Evolutionary conservation across 2,797 vertebrate species (phyloP).

Genomic region (Dromococcyx pavoninus): DNA sequence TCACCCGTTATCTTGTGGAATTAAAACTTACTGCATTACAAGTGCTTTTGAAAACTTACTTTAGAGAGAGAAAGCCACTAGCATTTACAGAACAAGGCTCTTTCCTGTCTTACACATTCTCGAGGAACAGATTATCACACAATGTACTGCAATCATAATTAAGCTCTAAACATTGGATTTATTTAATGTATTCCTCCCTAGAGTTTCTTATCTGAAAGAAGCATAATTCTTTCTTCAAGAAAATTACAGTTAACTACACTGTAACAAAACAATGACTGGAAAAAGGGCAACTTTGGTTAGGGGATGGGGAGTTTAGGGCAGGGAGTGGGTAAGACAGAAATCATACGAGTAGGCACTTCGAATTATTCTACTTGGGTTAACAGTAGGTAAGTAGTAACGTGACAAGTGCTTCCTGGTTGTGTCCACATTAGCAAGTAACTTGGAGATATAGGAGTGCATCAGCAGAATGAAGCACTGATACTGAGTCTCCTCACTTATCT

Average conservation of each 20-base stretch:
- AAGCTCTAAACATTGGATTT: constrained; percentile 2
- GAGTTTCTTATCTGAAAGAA: constrained; percentile 32
- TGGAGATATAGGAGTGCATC: not conserved
- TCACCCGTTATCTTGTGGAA: constrained; percentile 44
- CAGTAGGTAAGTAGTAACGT: not conserved
- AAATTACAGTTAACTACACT: constrained; percentile 20
- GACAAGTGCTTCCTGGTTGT: not conserved
- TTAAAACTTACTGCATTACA: constrained; percentile 42
- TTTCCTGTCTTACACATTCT: not conserved
- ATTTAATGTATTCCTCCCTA: constrained; percentile 12
- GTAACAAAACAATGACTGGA: not conserved
- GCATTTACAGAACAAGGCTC: not conserved
- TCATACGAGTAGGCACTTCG: not conserved
- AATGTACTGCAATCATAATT: constrained; percentile 28
- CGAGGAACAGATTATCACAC: constrained; percentile 26
- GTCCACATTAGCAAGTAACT: not conserved
- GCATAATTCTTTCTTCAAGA: constrained; percentile 23
- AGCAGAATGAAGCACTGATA: not conserved
- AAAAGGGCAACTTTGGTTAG: not conserved
- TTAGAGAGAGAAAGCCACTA: constrained; percentile 4
- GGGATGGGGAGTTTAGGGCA: not conserved
- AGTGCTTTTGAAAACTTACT: not conserved
- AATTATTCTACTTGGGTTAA: not conserved
- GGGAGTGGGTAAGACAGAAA: not conserved
- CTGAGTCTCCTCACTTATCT: rapidly evolving